Evolutionary conservation across 2,797 vertebrate genomes (phyloP).

Genomic region (Labeo calbasu): DNA sequence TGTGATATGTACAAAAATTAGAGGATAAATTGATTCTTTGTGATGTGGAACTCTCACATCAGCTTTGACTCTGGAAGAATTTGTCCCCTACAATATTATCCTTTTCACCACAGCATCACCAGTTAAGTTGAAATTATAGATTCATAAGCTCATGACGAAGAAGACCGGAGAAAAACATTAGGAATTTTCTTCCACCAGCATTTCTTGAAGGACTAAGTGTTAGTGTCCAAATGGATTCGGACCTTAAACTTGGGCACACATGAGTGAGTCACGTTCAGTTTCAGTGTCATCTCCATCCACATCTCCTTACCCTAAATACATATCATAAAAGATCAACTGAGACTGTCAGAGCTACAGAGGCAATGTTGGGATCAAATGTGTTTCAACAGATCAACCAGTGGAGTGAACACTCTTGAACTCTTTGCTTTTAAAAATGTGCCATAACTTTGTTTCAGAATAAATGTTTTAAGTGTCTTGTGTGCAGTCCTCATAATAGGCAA

Average conservation of each 20-base stretch:
- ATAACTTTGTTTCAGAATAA: constrained; percentile 43
- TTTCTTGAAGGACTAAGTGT: constrained; percentile 13
- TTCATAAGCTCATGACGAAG: background rate
- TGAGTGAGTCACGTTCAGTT: background rate
- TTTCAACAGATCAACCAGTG: constrained; percentile 11
- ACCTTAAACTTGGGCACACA: background rate
- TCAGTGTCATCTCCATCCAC: background rate
- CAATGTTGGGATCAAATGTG: background rate
- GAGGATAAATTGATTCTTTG: background rate
- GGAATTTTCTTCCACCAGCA: constrained; percentile 1
- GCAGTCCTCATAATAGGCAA: constrained; percentile 28
- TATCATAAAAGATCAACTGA: constrained; percentile 17
- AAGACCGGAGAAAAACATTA: background rate
- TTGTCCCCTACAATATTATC: constrained; percentile 3
- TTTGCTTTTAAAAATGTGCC: constrained; percentile 36
- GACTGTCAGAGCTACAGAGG: background rate
- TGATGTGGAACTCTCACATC: background rate
- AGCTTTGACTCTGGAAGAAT: constrained; percentile 25
- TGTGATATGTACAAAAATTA: constrained; percentile 9
- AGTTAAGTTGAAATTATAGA: background rate
- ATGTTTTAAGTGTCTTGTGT: constrained; percentile 47
- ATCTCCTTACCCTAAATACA: background rate
- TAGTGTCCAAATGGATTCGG: background rate
- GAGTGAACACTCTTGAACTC: constrained; percentile 11
- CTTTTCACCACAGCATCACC: background rate